A percentile compares a stretch with the other conserved stretches of the same genome.
Evolutionary conservation across 2,888 invertebrate genomes (phyloP).

Genomic region (Drosophila tripunctata): DNA sequence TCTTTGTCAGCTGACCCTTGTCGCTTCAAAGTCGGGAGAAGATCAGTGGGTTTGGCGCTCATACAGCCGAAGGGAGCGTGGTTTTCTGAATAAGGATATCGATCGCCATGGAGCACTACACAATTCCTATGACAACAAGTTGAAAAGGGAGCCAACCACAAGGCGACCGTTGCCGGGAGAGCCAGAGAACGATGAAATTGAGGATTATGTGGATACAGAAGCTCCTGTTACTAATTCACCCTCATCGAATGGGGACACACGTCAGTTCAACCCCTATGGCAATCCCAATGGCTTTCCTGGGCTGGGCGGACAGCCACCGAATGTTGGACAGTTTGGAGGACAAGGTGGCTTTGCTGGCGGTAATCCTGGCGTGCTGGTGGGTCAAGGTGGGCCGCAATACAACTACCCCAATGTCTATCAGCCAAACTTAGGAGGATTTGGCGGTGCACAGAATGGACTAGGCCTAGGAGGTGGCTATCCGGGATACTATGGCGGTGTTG

Average conservation of each 20-base stretch:
- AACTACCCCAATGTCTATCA: constrained; percentile 59
- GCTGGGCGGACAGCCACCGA: constrained; percentile 5
- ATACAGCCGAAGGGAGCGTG: constrained; percentile 62
- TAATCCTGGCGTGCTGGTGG: constrained; percentile 81
- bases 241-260: constrained; percentile 71
- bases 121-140: constrained; percentile 49
- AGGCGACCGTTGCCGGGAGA: constrained; percentile 74
- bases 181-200: constrained; percentile 81
- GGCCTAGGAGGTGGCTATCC: constrained; percentile 46
- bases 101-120: constrained; percentile 41
- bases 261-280: constrained; percentile 69
- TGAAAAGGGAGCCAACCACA: constrained; percentile 81
- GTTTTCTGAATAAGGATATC: constrained; percentile 53
- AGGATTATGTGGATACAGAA: constrained; percentile 80
- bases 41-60: constrained; percentile 82
- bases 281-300: constrained; percentile 33
- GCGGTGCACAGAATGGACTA: constrained; percentile 57
- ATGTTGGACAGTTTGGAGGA: constrained; percentile 53
- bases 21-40: constrained; percentile 44
- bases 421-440: constrained; percentile 50
- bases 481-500: constrained; percentile 34
- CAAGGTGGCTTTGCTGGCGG: constrained; percentile 46
- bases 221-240: constrained; percentile 54
- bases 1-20: constrained; percentile 41
- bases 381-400: constrained; percentile 85